These are phyloP conservation scores for Liparis tanakae DNA, from an alignment of 2,797 vertebrate species.

Conservation along the genomic window DNA sequence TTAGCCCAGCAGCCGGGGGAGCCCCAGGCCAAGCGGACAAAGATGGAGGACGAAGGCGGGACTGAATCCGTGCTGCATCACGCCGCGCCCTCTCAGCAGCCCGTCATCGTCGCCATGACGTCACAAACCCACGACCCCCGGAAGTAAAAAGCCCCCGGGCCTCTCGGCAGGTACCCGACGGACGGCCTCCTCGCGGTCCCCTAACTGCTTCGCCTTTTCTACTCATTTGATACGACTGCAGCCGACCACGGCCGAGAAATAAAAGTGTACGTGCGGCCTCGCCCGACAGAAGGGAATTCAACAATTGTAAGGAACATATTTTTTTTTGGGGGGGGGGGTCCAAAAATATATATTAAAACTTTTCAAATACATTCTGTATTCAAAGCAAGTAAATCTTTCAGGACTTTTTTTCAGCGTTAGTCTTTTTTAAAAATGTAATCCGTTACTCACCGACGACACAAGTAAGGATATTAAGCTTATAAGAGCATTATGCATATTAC, in stretches of 20 bases:
- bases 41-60: slow-evolving; percentile 85
- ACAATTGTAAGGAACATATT: slow-evolving; percentile 34
- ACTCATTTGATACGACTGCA: slow-evolving; percentile 63
- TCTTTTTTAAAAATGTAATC: slow-evolving; percentile 39
- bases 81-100: slow-evolving; percentile 76
- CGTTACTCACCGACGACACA: slow-evolving; percentile 24
- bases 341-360: slow-evolving; percentile 48
- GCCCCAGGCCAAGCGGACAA: slow-evolving; percentile 89
- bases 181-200: slow-evolving; percentile 52
- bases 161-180: slow-evolving; percentile 56
- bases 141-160: slow-evolving; percentile 63
- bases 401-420: slow-evolving; percentile 59
- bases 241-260: slow-evolving; percentile 36
- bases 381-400: slow-evolving; percentile 39
- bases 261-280: slow-evolving; percentile 55
- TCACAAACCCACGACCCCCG: slow-evolving; percentile 75
- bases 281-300: slow-evolving; percentile 64
- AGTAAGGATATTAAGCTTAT: slow-evolving; percentile 32
- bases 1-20: slow-evolving; percentile 77
- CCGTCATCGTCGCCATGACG: slow-evolving; percentile 83
- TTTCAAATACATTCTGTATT: slow-evolving; percentile 45
- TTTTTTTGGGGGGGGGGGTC: slow-evolving; percentile 33
- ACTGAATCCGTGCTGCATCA: slow-evolving; percentile 60
- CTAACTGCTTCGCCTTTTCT: slow-evolving; percentile 59
- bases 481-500: slow-evolving; percentile 50